Conservation (phyloP, 2,113 vertebrate species). For the Ramphastos sulfuratus region DNA sequence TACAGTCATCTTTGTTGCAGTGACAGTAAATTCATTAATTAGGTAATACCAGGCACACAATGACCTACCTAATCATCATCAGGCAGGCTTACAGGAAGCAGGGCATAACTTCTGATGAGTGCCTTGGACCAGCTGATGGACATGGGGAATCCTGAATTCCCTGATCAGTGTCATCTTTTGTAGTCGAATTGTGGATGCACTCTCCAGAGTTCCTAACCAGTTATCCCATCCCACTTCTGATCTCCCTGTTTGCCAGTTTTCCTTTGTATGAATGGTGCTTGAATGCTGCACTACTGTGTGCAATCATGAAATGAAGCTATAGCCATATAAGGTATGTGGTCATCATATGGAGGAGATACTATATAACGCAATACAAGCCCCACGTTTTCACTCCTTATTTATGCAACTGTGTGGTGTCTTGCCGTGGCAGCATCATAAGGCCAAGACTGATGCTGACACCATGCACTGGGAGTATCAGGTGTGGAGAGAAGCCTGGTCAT, state of each 20-base stretch:
- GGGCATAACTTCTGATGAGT: neutral
- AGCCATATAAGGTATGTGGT: neutral
- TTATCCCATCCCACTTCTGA: neutral
- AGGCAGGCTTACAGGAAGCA: neutral
- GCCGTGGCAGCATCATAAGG: neutral
- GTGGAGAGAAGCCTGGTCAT: neutral
- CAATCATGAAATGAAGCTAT: neutral
- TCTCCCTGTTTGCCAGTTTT: neutral
- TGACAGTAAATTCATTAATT: neutral
- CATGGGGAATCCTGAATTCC: neutral
- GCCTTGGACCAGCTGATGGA: neutral
- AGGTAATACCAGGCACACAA: neutral
- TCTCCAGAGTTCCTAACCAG: neutral
- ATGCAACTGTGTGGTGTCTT: neutral
- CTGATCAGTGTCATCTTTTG: neutral
- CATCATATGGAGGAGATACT: neutral
- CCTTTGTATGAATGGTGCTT: neutral
- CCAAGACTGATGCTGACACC: neutral
- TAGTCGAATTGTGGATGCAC: neutral
- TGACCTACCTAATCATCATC: neutral
- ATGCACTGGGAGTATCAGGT: neutral
- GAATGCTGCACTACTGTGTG: fast-evolving
- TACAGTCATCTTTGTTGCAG: neutral
- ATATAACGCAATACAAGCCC: neutral
- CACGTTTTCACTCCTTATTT: neutral